Evolutionary conservation across 2,797 vertebrate species (phyloP), one percentile per base, ranked within the genome.

Genomic region (Phrynocephalus forsythii): DNA sequence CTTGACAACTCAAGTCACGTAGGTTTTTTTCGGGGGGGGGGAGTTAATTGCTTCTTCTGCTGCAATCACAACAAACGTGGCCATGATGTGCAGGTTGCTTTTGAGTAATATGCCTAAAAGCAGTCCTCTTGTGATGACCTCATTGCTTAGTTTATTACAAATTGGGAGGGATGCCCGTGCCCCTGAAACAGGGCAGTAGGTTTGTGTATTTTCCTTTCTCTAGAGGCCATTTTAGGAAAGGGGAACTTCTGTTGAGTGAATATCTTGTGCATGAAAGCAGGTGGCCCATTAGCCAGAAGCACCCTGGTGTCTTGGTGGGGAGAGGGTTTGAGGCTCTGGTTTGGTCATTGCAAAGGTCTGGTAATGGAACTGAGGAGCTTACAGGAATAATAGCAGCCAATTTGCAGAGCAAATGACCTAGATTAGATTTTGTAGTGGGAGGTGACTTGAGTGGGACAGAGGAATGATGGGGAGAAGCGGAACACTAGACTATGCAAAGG

Each of bases 381-480:
- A 72, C 20, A 88, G 76, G 60, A 81, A 82, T 81, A 76, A 82
- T 77, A 56, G 44, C 30, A 81, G 72, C 68, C 79, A 81, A 76
- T 81, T 81, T 85, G 30, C 78, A n/a, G 77, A 88, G 75, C 71
- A 84, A 80, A 71, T 81, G 86, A 77, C 86, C 83, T 82, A 87
- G 73, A 90, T 87, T 78, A 87, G 78, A 78, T 38, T 77, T 33
- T 22, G 13, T 63, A 77, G 38, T 44, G 56, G 71, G 76, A 79
- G n/a, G 52, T 71, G 66, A 68, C 56, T 83, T 87, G 84, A n/a
- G 11, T 50, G 9, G 50, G 71, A n/a, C 60, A 50, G 71, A 30
- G 20, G 28, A 76, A 1, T 26, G 28, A 28, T 76, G 50, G 63
- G 78, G 44, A 79, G 28, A 24, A 52, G 1, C 48, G 33, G 63